Conservation (phyloP, 1,140 invertebrate genomes). For the Pseudomyrmex sp. region DNA sequence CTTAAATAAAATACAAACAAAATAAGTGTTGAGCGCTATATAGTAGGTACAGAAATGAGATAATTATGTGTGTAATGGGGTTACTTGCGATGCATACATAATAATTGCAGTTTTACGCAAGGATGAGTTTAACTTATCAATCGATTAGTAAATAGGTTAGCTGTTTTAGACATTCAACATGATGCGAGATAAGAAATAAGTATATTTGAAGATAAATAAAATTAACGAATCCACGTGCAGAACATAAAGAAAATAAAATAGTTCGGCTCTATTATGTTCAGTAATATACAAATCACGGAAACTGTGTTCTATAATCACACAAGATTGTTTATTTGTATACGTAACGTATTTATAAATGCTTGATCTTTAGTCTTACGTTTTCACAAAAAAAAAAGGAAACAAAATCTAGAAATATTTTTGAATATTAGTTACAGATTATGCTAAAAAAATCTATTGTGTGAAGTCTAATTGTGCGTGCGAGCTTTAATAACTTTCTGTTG, state of each 20-base stretch:
- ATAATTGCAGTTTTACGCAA: constrained; percentile 47
- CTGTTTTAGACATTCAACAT: constrained; percentile 3
- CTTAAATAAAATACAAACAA: background rate
- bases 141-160: constrained; percentile 24
- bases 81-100: background rate
- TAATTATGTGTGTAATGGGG: background rate
- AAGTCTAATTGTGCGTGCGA: constrained; percentile 9
- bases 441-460: no score
- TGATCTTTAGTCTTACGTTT: no score
- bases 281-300: background rate
- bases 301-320: no score
- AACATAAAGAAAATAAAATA: background rate
- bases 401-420: background rate
- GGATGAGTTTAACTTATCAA: constrained; percentile 26
- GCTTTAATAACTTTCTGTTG: constrained; percentile 28
- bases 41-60: constrained; percentile 1
- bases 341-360: background rate
- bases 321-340: no score
- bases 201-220: background rate
- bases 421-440: background rate
- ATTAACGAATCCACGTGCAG: background rate
- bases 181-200: no score
- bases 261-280: background rate
- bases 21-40: background rate
- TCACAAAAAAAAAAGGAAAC: no score